Evolutionary conservation across 1,140 invertebrate genomes (phyloP).

Genomic region (Drosophila erecta): DNA sequence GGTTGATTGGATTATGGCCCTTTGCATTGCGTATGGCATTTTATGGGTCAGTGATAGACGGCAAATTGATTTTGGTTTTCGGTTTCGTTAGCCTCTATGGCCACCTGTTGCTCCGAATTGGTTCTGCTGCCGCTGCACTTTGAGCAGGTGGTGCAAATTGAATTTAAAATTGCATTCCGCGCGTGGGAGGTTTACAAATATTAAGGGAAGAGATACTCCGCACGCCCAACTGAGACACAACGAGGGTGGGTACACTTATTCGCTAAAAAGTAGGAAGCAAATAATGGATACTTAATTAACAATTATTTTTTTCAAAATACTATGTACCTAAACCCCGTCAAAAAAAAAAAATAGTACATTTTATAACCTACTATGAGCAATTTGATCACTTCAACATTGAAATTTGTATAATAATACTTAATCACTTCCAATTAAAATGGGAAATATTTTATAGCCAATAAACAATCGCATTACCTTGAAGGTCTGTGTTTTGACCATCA

Average conservation of each 20-base stretch:
- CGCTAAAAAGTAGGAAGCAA: no score
- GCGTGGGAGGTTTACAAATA: slow-evolving; percentile 5
- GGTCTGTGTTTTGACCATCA: neutral
- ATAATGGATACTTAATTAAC: no score
- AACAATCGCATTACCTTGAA: neutral
- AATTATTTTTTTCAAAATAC: no score
- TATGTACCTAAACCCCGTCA: no score
- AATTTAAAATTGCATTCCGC: slow-evolving; percentile 72
- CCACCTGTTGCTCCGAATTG: slow-evolving; percentile 64
- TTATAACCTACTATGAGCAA: no score
- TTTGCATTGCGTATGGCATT: slow-evolving; percentile 37
- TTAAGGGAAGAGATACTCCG: neutral
- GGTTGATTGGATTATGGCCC: slow-evolving; percentile 71
- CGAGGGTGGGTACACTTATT: slow-evolving; percentile 36
- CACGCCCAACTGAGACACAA: neutral
- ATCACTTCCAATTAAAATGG: no score
- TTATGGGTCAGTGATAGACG: slow-evolving; percentile 52
- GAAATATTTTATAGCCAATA: neutral
- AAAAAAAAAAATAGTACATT: no score
- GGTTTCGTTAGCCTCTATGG: slow-evolving; percentile 8
- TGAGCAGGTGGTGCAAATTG: slow-evolving; percentile 66
- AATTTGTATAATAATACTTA: no score
- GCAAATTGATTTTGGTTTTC: slow-evolving; percentile 21
- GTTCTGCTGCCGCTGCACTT: neutral
- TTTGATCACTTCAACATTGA: no score